Evolutionary conservation across 2,888 invertebrate species (phyloP).

Genomic region (Meta bourneti): DNA sequence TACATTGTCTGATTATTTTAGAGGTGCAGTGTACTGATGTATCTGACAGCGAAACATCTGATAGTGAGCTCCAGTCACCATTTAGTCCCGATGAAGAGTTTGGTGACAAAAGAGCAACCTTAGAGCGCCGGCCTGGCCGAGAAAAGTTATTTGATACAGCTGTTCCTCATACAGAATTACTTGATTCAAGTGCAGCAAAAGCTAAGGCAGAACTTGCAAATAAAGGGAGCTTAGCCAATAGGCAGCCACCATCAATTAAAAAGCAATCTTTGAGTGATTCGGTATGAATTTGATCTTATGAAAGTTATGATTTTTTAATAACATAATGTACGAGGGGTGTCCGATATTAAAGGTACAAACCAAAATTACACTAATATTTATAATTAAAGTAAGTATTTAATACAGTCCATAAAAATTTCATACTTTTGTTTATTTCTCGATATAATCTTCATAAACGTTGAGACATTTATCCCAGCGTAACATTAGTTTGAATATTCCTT

Average conservation of each 20-base stretch:
- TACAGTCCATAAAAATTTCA: too few relatives aligned
- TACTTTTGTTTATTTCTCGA: too few relatives aligned
- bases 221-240: constrained; percentile 86
- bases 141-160: constrained; percentile 72
- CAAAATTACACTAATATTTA: too few relatives aligned
- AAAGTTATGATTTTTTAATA: neutral
- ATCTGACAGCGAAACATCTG: constrained; percentile 92
- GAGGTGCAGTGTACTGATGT: constrained; percentile 83
- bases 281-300: constrained; percentile 81
- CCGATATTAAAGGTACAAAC: too few relatives aligned
- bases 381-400: too few relatives aligned
- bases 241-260: constrained; percentile 82
- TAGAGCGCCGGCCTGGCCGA: constrained; percentile 84
- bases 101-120: constrained; percentile 87
- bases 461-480: too few relatives aligned
- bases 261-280: constrained; percentile 76
- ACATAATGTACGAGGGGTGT: too few relatives aligned
- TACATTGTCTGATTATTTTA: constrained; percentile 11
- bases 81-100: constrained; percentile 80
- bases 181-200: constrained; percentile 92
- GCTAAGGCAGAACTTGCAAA: constrained; percentile 92
- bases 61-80: constrained; percentile 84
- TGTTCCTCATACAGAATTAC: constrained; percentile 88
- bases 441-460: too few relatives aligned
- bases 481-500: too few relatives aligned